Base-by-base conservation (phyloP, 2,113 vertebrate genomes). In the Micromys minutus region DNA sequence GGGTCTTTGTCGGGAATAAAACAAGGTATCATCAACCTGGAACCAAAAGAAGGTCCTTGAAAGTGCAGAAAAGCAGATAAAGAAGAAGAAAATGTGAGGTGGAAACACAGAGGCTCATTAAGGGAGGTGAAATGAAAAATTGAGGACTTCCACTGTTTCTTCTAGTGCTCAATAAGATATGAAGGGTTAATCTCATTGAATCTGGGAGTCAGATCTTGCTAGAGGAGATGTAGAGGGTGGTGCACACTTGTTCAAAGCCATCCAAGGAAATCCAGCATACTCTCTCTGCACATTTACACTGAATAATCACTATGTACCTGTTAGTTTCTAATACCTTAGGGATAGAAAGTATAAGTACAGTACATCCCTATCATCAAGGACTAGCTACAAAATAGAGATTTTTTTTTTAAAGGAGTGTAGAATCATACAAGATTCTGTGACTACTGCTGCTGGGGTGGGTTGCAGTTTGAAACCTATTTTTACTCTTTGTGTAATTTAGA, bases 401-500 rank as follows among this genome's bases (percentile, higher is more conserved):
- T 22, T 11, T 80, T 75, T 75, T 29, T 26, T 42, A 17, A 69
- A 17, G 29, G 29, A 29, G 15, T 39, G 1, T 16, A 0, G 13
- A 16, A 11, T 12, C 22, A 52, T 47, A 83, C 26, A n/a, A 24
- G 9, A 79, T 11, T 57, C 24, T 65, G 21, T 55, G 15, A 75
- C 13, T 69, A 50, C n/a, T 29, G 94, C 50, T 80, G 80, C 69
- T 3, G 36, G 29, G 26, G 61, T 11, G 76, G 3, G 1, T 0
- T 11, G 19, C 3, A 5, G 34, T 34, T 67, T 75, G 17, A 76
- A 36, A 12, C 11, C 39, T 52, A 61, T 19, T 74, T 79, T 89
- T 94, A 84, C 91, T 89, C 31, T 83, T n/a, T 65, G 80, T 96
- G n/a, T 22, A 74, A 94, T 96, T 88, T 67, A 97, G 97, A 97